Evolutionary conservation across 2,113 vertebrate species (phyloP).

Genomic region (Mesoclemmys tuberculata): DNA sequence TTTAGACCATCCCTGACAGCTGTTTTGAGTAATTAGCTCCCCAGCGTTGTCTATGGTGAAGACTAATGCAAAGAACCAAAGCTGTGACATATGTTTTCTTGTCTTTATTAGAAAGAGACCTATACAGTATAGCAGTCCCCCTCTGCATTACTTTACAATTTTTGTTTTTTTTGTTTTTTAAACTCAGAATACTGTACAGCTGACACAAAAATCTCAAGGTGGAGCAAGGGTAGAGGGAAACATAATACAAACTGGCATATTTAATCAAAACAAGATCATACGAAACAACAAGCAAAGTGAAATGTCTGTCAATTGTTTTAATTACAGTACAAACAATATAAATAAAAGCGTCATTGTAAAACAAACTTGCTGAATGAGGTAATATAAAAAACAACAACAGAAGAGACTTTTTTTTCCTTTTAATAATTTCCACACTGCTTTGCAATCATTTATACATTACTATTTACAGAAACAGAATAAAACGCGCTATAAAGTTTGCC

Average conservation of each 20-base stretch:
- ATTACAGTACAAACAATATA: constrained; percentile 87
- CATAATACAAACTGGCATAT: constrained; percentile 79
- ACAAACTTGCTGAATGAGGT: constrained; percentile 86
- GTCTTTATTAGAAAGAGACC: constrained; percentile 98
- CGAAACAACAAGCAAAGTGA: constrained; percentile 78
- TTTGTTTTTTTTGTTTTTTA: constrained; percentile 32
- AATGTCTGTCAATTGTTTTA: constrained; percentile 78
- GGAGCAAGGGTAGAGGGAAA: constrained; percentile 67
- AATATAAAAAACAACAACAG: constrained; percentile 83
- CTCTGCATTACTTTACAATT: constrained; percentile 85
- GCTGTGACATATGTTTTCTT: constrained; percentile 66
- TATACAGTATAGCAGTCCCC: constrained; percentile 85
- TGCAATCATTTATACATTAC: constrained; percentile 69
- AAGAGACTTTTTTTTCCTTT: constrained; percentile 31
- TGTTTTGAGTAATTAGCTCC: constrained; percentile 22
- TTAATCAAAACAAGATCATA: constrained; percentile 81
- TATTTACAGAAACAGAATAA: constrained; percentile 82
- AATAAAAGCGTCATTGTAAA: constrained; percentile 86
- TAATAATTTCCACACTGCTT: constrained; percentile 52
- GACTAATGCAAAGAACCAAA: constrained; percentile 14
- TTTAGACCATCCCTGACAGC: background rate
- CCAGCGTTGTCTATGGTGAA: rapidly evolving
- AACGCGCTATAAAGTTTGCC: background rate
- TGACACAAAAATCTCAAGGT: constrained; percentile 80
- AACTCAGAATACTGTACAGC: constrained; percentile 91